Conservation (phyloP, 2,113 vertebrate genomes). For the Baryphthengus martii region DNA sequence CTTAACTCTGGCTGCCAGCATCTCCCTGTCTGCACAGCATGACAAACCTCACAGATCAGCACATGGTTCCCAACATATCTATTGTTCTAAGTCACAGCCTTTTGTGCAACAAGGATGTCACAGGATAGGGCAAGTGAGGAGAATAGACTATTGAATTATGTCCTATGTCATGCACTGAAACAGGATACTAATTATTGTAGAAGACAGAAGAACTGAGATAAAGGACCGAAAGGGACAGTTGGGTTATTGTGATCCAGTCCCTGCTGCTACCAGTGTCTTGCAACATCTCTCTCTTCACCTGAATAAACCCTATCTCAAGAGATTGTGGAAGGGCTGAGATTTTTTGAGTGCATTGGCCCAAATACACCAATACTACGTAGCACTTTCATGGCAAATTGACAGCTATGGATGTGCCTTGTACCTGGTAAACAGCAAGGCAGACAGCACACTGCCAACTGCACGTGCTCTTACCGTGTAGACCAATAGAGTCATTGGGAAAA, state of each 20-base stretch:
- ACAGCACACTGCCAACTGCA: neutral
- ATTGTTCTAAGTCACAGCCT: neutral
- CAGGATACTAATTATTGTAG: neutral
- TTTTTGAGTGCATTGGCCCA: neutral
- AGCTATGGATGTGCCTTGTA: neutral
- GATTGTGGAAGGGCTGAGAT: neutral
- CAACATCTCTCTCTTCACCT: neutral
- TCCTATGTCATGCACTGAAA: neutral
- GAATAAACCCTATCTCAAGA: neutral
- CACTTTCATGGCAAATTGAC: neutral
- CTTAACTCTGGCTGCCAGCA: neutral
- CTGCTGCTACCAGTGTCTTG: neutral
- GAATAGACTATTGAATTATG: neutral
- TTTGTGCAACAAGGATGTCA: neutral
- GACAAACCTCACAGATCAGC: neutral
- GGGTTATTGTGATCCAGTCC: neutral
- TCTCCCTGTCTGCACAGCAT: neutral
- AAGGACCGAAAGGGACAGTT: neutral
- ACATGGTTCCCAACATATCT: neutral
- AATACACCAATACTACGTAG: neutral
- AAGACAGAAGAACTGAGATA: neutral
- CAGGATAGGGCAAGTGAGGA: neutral
- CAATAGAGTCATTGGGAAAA: conserved; percentile 22
- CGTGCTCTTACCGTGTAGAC: conserved; percentile 9
- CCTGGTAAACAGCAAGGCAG: conserved; percentile 35